These are phyloP conservation scores for Machimus atricapillus DNA, from an alignment of 2,888 invertebrate genomes.

Conservation along the genomic window DNA sequence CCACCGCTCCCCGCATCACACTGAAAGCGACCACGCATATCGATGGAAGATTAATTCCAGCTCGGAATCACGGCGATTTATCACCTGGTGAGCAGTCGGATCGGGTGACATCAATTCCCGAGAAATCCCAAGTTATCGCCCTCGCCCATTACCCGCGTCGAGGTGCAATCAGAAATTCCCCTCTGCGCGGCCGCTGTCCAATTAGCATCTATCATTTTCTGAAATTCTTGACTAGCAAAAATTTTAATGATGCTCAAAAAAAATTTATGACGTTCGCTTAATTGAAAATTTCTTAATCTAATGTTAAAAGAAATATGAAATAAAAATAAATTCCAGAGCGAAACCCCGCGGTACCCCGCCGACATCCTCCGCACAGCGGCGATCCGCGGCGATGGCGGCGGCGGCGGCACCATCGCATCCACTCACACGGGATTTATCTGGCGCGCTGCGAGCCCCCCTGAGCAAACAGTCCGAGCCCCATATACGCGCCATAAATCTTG, in stretches of 20 bases:
- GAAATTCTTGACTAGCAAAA: conserved; percentile 16
- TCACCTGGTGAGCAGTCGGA: conserved; percentile 2
- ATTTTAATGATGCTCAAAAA: conserved; percentile 34
- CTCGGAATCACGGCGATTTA: conserved; percentile 8
- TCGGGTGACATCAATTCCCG: conserved; percentile 1
- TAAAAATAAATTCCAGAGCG: not conserved
- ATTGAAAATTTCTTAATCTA: conserved; percentile 37
- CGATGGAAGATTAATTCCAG: conserved; percentile 1
- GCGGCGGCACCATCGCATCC: not conserved
- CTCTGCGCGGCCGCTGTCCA: not conserved
- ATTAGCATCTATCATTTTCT: conserved; percentile 19
- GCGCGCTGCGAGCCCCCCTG: not conserved
- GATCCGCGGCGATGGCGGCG: not conserved
- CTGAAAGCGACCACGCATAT: not conserved
- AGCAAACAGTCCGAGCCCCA: conserved; percentile 21
- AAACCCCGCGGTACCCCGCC: not conserved
- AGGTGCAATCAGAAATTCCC: not conserved
- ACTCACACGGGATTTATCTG: conserved; percentile 16
- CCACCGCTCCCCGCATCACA: not conserved
- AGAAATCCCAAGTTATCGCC: conserved; percentile 15
- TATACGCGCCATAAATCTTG: conserved; percentile 33
- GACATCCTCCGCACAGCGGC: not conserved
- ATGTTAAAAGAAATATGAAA: too few relatives aligned
- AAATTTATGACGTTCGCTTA: conserved; percentile 32
- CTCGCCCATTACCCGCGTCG: not conserved